Conservation (phyloP, 2,888 invertebrate genomes). For the Nemotelus nigrinus region DNA sequence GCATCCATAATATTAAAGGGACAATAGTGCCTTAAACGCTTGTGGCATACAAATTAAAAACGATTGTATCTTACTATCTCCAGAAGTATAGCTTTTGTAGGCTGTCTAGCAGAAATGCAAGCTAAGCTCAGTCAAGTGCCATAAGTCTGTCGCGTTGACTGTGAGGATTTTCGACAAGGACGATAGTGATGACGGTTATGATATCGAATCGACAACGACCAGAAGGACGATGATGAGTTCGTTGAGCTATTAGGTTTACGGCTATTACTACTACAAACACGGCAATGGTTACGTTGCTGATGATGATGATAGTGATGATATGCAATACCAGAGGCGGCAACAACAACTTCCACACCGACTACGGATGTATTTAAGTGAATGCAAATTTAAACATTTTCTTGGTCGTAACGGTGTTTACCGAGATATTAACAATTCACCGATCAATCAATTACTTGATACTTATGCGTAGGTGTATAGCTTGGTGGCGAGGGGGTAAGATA, state of each 20-base stretch:
- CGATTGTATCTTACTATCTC: not conserved
- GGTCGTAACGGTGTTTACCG: constrained; percentile 41
- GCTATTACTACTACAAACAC: too few species aligned
- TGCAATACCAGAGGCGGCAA: not conserved
- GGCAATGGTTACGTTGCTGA: too few species aligned
- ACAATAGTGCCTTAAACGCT: constrained; percentile 25
- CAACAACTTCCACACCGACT: not conserved
- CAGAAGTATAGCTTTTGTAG: not conserved
- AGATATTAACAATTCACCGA: constrained; percentile 42
- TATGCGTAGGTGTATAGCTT: constrained; percentile 2
- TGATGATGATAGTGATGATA: too few species aligned
- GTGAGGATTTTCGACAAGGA: too few species aligned
- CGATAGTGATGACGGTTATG: too few species aligned
- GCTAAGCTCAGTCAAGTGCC: too few species aligned
- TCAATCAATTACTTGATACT: constrained; percentile 40
- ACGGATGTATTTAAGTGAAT: constrained; percentile 38
- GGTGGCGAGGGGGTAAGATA: not conserved
- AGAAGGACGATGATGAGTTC: too few species aligned
- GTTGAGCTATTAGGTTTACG: too few species aligned
- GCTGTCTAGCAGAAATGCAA: too few species aligned
- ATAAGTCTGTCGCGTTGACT: too few species aligned
- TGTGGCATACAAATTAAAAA: constrained; percentile 37
- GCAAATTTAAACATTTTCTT: constrained; percentile 44
- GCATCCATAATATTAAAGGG: not conserved
- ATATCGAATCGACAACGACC: too few species aligned